Evolutionary conservation across 2,888 invertebrate species (phyloP).

Genomic region (Quadroppia sp.): DNA sequence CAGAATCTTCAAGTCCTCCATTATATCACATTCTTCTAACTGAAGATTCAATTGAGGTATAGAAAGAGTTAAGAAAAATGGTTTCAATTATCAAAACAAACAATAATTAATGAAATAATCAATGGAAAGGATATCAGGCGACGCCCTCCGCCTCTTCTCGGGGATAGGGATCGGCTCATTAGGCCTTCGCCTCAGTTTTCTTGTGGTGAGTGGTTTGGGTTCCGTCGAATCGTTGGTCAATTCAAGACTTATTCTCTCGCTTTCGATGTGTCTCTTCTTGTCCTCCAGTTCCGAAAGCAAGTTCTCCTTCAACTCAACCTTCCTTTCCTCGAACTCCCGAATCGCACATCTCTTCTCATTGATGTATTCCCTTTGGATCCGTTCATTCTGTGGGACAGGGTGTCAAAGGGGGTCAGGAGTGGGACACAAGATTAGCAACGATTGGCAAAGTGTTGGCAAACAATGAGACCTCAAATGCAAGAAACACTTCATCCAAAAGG

Average conservation of each 20-base stretch:
- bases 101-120: neutral
- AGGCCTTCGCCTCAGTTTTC: conserved; percentile 66
- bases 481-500: conserved; percentile 53
- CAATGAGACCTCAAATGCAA: conserved; percentile 57
- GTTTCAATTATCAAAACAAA: neutral
- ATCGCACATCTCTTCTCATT: conserved; percentile 81
- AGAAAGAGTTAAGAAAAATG: conserved; percentile 49
- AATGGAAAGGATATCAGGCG: conserved; percentile 48
- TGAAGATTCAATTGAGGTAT: conserved; percentile 75
- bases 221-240: conserved; percentile 61
- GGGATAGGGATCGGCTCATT: conserved; percentile 69
- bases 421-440: too few species aligned
- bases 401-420: too few species aligned
- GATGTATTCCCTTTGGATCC: conserved; percentile 79
- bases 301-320: conserved; percentile 81
- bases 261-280: conserved; percentile 80
- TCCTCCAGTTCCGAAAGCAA: conserved; percentile 87
- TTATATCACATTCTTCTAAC: conserved; percentile 82
- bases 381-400: conserved; percentile 70
- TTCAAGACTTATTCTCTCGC: conserved; percentile 81
- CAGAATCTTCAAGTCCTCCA: conserved; percentile 76
- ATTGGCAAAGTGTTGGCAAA: too few species aligned
- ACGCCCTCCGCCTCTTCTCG: conserved; percentile 69
- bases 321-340: conserved; percentile 92
- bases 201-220: conserved; percentile 85